A percentile compares a stretch with the other conserved stretches of the same genome.
phyloP scores from a whole-genome alignment of 2,113 vertebrate genomes.

The Spilogale gracilis region DNA sequence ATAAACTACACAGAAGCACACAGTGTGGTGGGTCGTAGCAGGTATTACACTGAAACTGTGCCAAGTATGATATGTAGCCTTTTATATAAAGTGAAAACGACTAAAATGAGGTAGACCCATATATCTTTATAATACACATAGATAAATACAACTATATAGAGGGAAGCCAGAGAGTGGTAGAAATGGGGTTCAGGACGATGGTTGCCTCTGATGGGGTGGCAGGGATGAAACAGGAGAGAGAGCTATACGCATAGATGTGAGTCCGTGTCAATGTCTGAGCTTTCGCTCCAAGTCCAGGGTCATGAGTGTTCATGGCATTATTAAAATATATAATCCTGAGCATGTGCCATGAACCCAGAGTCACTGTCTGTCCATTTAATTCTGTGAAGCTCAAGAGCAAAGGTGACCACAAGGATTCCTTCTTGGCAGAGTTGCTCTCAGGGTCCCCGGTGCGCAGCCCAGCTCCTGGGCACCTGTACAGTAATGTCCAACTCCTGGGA shows the following conservation, averaged over 20 bases:
- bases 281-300: neutral
- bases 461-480: neutral
- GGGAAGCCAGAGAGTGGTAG: neutral
- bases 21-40: neutral
- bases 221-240: neutral
- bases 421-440: neutral
- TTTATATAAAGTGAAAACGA: neutral
- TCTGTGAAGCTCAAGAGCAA: neutral
- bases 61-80: neutral
- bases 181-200: no score
- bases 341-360: neutral
- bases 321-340: neutral
- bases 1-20: neutral
- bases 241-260: fast-evolving
- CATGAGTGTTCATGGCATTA: no score
- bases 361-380: neutral
- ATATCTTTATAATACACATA: neutral
- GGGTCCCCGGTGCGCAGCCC: neutral
- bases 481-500: neutral
- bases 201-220: neutral
- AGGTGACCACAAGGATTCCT: neutral
- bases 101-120: neutral
- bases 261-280: neutral
- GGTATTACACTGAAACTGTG: neutral
- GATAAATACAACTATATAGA: neutral